These are phyloP conservation scores for Oryzias celebensis DNA, from an alignment of 2,113 vertebrate genomes.

Conservation along the genomic window DNA sequence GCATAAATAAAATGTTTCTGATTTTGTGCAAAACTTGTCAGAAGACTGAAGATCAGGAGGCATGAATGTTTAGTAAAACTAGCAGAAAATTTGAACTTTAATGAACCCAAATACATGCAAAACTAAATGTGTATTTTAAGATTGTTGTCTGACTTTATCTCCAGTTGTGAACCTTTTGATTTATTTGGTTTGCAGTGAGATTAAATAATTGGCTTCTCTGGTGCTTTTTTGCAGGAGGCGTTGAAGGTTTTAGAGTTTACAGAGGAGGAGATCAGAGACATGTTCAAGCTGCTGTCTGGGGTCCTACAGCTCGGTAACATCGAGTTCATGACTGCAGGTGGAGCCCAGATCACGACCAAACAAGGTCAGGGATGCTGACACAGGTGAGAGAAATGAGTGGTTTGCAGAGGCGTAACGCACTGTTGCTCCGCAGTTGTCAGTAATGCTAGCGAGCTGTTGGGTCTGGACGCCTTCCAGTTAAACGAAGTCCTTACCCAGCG, in stretches of 20 bases:
- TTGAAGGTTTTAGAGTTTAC: conserved; percentile 87
- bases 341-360: conserved; percentile 89
- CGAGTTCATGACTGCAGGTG: conserved; percentile 92
- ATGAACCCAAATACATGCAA: no score
- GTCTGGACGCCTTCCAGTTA: conserved; percentile 87
- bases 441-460: conserved; percentile 86
- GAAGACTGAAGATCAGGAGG: neutral
- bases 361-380: conserved; percentile 72
- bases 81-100: no score
- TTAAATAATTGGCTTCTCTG: neutral
- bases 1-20: no score
- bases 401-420: neutral
- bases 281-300: conserved; percentile 89
- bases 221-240: conserved; percentile 76
- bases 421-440: conserved; percentile 78
- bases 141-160: no score
- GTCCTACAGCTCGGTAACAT: conserved; percentile 88
- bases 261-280: conserved; percentile 87
- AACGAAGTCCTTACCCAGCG: conserved; percentile 91
- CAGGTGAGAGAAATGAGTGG: neutral
- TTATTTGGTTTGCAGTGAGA: no score
- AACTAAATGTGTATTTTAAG: no score
- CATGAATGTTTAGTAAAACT: neutral
- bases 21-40: neutral
- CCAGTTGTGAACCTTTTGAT: no score